Evolutionary conservation across 2,888 invertebrate species (phyloP), one percentile per base, ranked within the genome.

Genomic region (Automeris io): DNA sequence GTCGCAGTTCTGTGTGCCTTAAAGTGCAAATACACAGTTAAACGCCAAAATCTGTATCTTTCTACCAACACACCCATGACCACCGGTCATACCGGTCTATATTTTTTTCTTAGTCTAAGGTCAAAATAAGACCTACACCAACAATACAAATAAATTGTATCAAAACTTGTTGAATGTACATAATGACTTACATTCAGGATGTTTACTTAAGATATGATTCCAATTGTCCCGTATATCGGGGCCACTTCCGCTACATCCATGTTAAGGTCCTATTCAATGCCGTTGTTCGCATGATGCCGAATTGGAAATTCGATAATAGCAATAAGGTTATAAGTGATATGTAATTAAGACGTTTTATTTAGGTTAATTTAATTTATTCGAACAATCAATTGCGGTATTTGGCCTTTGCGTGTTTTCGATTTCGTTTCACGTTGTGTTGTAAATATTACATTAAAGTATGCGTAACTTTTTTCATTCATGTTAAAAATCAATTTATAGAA

Each of bases 181-280:
- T 9, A 43, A 33, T 49, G 41, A 39, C 16, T 29, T 29, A 29
- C 16, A 29, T n/a, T 29, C 68, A 63, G 68, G 70, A 70, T 66
- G 67, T 73, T 69, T 59, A 56, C 47, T 40, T 40, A 46, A 57
- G 66, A 64, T 69, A 66, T 49, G 46, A 44, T 43, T 39, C 37
- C 19, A 41, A 49, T 39, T 37, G 36, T 33, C 36, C 35, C 41
- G 18, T 16, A 19, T 45, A 49, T 47, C 42, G 55, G 48, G 48
- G 54, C 43, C 48, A 51, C 46, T 68, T 68, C 69, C 64, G 58
- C 42, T 59, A 46, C 45, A 52, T 60, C 47, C 57, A 47, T 61
- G 65, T 54, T 62, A 70, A 73, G 71, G 70, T 60, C 61, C 42
- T 42, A 32, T 42, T 42, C 64, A 72, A 70, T 69, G 65, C 47